Conservation (phyloP, 1,140 invertebrate species). For the Orius insidiosus region DNA sequence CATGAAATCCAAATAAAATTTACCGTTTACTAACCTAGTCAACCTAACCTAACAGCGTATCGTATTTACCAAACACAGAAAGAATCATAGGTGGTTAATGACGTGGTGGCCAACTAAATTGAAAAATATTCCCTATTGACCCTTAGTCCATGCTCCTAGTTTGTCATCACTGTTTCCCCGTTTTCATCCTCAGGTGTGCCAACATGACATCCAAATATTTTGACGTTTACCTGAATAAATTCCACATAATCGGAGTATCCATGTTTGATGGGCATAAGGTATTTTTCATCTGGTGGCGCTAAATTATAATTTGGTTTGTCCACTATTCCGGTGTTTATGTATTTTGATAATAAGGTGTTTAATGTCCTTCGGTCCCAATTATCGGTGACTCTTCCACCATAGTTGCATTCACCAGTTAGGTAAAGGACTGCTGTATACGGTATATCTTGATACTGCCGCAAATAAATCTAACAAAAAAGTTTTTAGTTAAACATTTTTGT, state of each 20-base stretch:
- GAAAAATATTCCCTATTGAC: too few species aligned
- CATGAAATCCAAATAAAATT: too few species aligned
- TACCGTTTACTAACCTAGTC: too few species aligned
- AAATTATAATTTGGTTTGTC: slow-evolving; percentile 35
- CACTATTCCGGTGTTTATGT: slow-evolving; percentile 53
- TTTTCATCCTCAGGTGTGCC: too few species aligned
- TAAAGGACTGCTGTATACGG: slow-evolving; percentile 79
- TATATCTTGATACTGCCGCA: slow-evolving; percentile 29
- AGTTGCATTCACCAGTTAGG: slow-evolving; percentile 88
- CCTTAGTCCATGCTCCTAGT: too few species aligned
- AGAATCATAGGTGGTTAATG: too few species aligned
- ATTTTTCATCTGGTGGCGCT: slow-evolving; percentile 21
- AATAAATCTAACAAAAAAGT: slow-evolving; percentile 22
- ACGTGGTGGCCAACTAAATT: too few species aligned
- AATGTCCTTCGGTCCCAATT: slow-evolving; percentile 77
- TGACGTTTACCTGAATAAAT: slow-evolving; percentile 39
- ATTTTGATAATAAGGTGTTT: slow-evolving; percentile 62
- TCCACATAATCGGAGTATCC: slow-evolving; percentile 51
- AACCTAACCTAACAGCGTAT: too few species aligned
- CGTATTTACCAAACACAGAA: too few species aligned
- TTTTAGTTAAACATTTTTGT: too few species aligned
- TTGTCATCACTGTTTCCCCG: too few species aligned
- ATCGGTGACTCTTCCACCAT: slow-evolving; percentile 86
- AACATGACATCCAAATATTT: slow-evolving; percentile 20
- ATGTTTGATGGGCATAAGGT: slow-evolving; percentile 41